Conservation (phyloP, 2,113 vertebrate genomes). For the Tyto alba region DNA sequence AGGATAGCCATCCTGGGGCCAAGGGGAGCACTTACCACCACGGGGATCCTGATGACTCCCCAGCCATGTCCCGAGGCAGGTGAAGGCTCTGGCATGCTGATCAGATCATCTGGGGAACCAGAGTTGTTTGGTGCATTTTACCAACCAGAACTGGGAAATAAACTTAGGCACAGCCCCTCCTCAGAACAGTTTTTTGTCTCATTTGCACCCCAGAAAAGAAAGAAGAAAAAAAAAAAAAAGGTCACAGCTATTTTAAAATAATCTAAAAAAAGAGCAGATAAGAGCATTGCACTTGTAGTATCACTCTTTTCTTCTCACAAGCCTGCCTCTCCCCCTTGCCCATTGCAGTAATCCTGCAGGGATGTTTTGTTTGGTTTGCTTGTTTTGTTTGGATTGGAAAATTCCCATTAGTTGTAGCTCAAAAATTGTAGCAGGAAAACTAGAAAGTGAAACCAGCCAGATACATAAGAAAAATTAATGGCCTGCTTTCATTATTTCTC, state of each 20-base stretch:
- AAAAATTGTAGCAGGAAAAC: neutral
- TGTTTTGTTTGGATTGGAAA: constrained; percentile 16
- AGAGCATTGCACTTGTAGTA: neutral
- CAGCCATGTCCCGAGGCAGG: neutral
- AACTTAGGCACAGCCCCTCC: neutral
- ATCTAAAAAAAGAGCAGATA: neutral
- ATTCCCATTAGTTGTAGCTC: neutral
- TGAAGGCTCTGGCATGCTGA: neutral
- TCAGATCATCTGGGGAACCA: neutral
- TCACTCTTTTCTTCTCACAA: neutral
- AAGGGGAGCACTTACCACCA: neutral
- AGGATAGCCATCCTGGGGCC: neutral
- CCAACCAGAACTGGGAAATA: neutral
- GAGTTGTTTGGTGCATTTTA: neutral
- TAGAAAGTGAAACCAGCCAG: neutral
- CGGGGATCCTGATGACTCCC: fast-evolving
- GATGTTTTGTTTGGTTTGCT: neutral
- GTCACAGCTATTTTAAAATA: neutral
- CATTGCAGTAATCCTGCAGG: neutral
- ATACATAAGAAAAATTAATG: neutral
- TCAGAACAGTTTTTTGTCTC: neutral
- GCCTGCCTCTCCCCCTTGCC: neutral
- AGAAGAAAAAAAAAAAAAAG: neutral
- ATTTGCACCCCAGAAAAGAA: neutral
- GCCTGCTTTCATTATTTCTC: neutral